Evolutionary conservation across 2,888 invertebrate species (phyloP).

Genomic region (Stenurella melanura): DNA sequence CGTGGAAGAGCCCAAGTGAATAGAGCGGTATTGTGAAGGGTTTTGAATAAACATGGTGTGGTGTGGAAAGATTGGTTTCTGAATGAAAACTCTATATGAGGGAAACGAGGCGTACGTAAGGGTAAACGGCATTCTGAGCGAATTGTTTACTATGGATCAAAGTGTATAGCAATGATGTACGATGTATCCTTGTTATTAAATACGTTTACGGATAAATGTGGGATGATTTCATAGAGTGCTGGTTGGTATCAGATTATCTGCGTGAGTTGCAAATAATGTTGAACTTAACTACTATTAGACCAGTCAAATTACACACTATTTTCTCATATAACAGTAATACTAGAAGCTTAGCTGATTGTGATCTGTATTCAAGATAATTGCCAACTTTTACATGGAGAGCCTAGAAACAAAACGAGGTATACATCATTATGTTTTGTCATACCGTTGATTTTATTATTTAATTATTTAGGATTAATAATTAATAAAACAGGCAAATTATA

Average conservation of each 20-base stretch:
- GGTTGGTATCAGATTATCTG: background rate
- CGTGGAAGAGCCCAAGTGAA: background rate
- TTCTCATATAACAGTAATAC: too few species aligned
- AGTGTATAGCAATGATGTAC: constrained; percentile 7
- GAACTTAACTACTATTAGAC: too few species aligned
- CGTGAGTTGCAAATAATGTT: background rate
- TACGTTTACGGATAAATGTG: background rate
- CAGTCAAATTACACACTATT: too few species aligned
- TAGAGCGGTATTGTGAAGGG: background rate
- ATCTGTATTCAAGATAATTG: too few species aligned
- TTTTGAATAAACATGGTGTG: background rate
- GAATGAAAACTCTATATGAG: constrained; percentile 3
- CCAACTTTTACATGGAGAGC: too few species aligned
- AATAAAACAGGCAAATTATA: too few species aligned
- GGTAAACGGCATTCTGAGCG: background rate
- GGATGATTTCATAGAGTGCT: background rate
- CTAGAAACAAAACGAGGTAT: too few species aligned
- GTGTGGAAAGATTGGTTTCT: constrained; percentile 1
- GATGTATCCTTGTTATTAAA: background rate
- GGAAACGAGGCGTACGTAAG: background rate
- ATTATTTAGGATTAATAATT: too few species aligned
- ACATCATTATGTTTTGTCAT: too few species aligned
- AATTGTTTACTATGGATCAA: constrained; percentile 7
- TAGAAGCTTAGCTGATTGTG: too few species aligned
- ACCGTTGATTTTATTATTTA: too few species aligned